Conservation (phyloP, 2,113 vertebrate species). For the Scomber scombrus region DNA sequence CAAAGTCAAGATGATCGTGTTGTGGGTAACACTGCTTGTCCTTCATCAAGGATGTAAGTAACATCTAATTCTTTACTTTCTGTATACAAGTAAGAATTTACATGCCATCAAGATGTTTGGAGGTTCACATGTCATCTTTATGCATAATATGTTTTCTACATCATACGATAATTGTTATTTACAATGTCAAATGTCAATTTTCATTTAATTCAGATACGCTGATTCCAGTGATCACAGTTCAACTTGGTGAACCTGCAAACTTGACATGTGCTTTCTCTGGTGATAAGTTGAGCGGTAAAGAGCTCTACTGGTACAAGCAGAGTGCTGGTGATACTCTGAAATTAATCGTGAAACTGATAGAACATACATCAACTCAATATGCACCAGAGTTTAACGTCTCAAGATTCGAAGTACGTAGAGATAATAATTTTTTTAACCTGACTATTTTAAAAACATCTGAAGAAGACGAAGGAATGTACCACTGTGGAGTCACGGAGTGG, state of each 20-base stretch:
- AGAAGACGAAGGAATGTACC: too few relatives aligned
- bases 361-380: accelerated
- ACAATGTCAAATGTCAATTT: not conserved
- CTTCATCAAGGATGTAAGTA: slow-evolving; percentile 39
- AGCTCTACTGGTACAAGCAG: too few relatives aligned
- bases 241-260: not conserved
- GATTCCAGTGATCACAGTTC: too few relatives aligned
- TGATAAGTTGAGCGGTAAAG: accelerated
- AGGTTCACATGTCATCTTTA: too few relatives aligned
- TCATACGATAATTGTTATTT: accelerated
- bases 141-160: not conserved
- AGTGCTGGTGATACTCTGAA: too few relatives aligned
- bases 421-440: accelerated
- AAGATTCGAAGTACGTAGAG: not conserved
- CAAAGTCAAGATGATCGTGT: too few relatives aligned
- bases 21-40: not conserved
- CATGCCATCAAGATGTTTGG: too few relatives aligned
- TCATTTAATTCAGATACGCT: too few relatives aligned
- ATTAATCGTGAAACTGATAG: accelerated
- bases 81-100: not conserved
- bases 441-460: too few relatives aligned
- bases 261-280: not conserved
- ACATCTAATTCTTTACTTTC: not conserved
- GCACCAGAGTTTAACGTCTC: not conserved
- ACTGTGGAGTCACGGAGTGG: too few relatives aligned